Base-by-base conservation (phyloP, 2,888 invertebrate genomes). In the Papilio demoleus region DNA sequence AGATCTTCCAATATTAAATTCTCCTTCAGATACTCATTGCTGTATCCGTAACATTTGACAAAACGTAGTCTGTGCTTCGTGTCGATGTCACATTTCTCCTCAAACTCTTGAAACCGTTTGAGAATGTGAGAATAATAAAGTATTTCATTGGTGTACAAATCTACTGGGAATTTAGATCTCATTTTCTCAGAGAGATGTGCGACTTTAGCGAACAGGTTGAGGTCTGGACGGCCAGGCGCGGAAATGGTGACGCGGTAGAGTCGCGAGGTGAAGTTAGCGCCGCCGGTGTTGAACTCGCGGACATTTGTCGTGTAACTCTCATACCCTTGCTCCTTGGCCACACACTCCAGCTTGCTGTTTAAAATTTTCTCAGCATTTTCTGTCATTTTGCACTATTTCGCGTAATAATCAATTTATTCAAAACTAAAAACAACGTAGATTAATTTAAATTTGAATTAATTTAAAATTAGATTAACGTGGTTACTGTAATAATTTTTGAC, bases 191-290 rank as follows among this genome's bases (percentile, higher is more conserved):
- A 70, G 0, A 76, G 9, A 1, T 60, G 68, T 0, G 77, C 75
- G 1, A 75, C 70, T 65, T 76, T 76, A 8, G 71, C 72, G 45
- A 75, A 76, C 9, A 76, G 24, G 24, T 73, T 71, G 3, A 75
- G 31, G 8, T 74, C 76, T 5, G 75, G 73, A 62, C 77, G 76
- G 22, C 72, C 71, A 3, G 72, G 68, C 14, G 74, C 76, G 4
- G 74, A 72, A 42, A 86, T 66, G 11, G 73, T 79, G 6, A 75
- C 78, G n/a, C 74, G 69, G 67, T 74, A 81, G 0, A 86, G 70
- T 12, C 70, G 72, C 4, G 84, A 81, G 2, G 82, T 81, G 71
- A 80, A 86, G 70, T 85, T 86, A 0, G 81, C 85, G 0, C 87
- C 87, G 2, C 74, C 81, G 5, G 75, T 81, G 11, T 76, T 76